Evolutionary conservation across 2,113 vertebrate genomes (phyloP), one percentile per base, ranked within the genome.

Genomic region (Hippopotamus amphibius): DNA sequence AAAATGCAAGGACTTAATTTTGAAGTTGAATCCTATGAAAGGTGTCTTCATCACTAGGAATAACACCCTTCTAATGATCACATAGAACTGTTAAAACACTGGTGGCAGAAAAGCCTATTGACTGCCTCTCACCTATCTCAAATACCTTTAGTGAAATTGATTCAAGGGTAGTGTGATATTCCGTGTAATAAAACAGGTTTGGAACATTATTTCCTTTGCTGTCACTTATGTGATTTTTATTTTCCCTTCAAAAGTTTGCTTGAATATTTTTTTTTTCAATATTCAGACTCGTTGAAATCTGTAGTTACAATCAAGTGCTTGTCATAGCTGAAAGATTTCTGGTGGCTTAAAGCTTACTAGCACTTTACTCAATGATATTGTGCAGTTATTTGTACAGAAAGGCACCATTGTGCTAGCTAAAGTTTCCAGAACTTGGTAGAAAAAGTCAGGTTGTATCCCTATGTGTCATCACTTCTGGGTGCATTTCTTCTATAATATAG

Each of bases 371-470:
- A 90, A 16, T 97, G 84, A 96, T 86, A 91, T 79, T 96, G 88
- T 97, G 83, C 87, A 82, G 93, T 95, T 97, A 94, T 96, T 98
- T 96, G 19, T 98, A 97, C 95, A 98, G 79, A 97, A 98, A 1
- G 4, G 21, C 94, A 96, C 93, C 68, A 71, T 37, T 71, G 48
- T 93, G 46, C 86, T 93, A 71, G 41, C 57, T 46, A 33, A 65
- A 93, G 72, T 26, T 97, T 84, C 28, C 19, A 90, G 91, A 84
- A 82, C 57, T 74, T 96, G 28, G 57, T 85, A 79, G 65, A 57
- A 96, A 83, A 84, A 90, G 66, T 95, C 66, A 91, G 77, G 80
- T 81, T 82, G 24, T 94, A 41, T 94, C 76, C 68, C 82, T 77
- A 57, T 3, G 6, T 46, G 43, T 96, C 41, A 1, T 89, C 30